These are phyloP conservation scores for Thomomys bottae DNA, from an alignment of 2,113 vertebrate species.

Conservation along the genomic window DNA sequence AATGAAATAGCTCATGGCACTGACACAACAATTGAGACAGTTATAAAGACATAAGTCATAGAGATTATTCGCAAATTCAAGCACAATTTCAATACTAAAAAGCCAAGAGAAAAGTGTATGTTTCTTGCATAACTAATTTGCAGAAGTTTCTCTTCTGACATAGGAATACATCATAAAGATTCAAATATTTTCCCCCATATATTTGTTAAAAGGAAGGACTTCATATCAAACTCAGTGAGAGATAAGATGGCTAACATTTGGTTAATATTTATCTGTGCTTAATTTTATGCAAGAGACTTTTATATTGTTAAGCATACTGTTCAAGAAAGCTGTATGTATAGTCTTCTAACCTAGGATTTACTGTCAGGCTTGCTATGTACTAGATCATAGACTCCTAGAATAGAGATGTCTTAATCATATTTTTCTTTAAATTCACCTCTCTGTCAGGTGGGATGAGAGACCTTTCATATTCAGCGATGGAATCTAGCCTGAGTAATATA, in stretches of 20 bases:
- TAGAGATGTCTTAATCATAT: not conserved
- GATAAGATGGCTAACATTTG: not conserved
- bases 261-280: not conserved
- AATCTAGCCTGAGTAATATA: not conserved
- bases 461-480: not conserved
- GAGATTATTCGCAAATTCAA: constrained; percentile 4
- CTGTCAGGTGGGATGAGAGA: not conserved
- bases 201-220: not conserved
- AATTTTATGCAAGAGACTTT: not conserved
- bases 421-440: not conserved
- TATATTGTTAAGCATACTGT: not conserved
- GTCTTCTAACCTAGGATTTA: not conserved
- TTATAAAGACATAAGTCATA: constrained; percentile 3
- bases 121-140: not conserved
- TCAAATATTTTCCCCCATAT: not conserved
- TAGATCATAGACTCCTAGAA: not conserved
- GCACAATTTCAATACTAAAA: not conserved
- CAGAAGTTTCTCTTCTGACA: not conserved
- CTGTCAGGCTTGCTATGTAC: not conserved
- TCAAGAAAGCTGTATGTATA: not conserved
- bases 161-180: not conserved
- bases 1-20: not conserved
- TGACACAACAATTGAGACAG: not conserved
- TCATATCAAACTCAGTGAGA: not conserved
- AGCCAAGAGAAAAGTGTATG: not conserved